A percentile compares a stretch with the other conserved stretches of the same genome.
These are phyloP conservation scores for Corvus cornix DNA, from an alignment of 2,113 vertebrate species.

Conservation along the genomic window DNA sequence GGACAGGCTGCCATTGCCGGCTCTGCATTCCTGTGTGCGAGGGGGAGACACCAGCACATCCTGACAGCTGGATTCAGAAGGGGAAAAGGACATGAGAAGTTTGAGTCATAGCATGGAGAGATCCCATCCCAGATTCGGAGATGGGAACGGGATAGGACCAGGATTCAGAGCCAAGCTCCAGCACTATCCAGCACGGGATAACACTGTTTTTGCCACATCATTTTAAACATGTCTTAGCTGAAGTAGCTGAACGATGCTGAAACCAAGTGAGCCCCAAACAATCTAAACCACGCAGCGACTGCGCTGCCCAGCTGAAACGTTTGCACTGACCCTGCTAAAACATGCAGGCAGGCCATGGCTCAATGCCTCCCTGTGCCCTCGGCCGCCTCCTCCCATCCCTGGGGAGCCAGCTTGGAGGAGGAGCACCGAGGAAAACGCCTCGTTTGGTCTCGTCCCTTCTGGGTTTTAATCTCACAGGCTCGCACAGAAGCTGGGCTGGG, in stretches of 20 bases:
- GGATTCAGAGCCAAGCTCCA: slow-evolving; percentile 36
- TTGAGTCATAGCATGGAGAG: slow-evolving; percentile 50
- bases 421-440: not conserved
- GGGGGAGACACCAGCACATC: slow-evolving; percentile 56
- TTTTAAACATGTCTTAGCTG: slow-evolving; percentile 23
- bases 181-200: not conserved
- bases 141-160: not conserved
- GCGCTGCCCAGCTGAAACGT: not conserved
- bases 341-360: not conserved
- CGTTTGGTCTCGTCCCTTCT: not conserved
- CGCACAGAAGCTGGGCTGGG: not conserved
- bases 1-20: not conserved
- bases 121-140: slow-evolving; percentile 18
- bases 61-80: slow-evolving; percentile 56
- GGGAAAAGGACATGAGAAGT: slow-evolving; percentile 61
- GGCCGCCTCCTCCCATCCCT: not conserved
- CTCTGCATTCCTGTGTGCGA: slow-evolving; percentile 16
- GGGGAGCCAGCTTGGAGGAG: not conserved
- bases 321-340: not conserved
- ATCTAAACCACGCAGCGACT: not conserved
- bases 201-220: slow-evolving; percentile 4
- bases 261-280: not conserved
- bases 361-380: not conserved
- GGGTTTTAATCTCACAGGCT: not conserved
- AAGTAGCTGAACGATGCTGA: not conserved